A percentile compares a stretch with the other conserved stretches of the same genome.
Conservation (phyloP, 2,797 vertebrate genomes). For the Enoplosus armatus region DNA sequence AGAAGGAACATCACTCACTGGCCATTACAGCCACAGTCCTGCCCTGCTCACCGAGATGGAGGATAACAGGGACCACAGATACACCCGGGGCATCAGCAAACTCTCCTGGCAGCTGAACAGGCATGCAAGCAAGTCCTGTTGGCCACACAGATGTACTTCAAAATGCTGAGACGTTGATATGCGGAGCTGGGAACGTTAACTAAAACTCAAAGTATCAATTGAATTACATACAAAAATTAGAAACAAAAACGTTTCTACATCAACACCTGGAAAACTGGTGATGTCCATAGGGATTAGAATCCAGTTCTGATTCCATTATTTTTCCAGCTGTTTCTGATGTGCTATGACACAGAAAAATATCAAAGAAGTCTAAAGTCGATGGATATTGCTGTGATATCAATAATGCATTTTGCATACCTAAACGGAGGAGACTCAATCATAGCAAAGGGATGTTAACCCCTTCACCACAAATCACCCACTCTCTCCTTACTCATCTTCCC, state of each 20-base stretch:
- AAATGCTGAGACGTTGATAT: neutral
- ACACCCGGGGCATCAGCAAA: neutral
- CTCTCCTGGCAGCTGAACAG: constrained; percentile 6
- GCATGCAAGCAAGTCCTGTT: constrained; percentile 5
- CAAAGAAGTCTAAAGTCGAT: no score
- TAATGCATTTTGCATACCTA: no score
- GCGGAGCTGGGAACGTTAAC: neutral
- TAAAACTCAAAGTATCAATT: neutral
- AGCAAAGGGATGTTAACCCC: no score
- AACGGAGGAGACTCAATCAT: no score
- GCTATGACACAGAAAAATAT: no score
- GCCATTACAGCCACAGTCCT: constrained; percentile 47
- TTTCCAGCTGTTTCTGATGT: no score
- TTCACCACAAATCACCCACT: no score
- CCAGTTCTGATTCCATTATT: no score
- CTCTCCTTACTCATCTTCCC: no score
- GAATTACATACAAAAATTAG: no score
- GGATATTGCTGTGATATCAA: no score
- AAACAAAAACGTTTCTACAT: neutral
- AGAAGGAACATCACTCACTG: constrained; percentile 69
- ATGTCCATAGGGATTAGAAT: no score
- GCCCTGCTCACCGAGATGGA: constrained; percentile 34
- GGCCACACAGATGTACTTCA: constrained; percentile 17
- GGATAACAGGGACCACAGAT: constrained; percentile 30
- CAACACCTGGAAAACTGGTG: neutral